phyloP scores from a whole-genome alignment of 2,797 vertebrate species.

The Muraenolepis orangiensis region DNA sequence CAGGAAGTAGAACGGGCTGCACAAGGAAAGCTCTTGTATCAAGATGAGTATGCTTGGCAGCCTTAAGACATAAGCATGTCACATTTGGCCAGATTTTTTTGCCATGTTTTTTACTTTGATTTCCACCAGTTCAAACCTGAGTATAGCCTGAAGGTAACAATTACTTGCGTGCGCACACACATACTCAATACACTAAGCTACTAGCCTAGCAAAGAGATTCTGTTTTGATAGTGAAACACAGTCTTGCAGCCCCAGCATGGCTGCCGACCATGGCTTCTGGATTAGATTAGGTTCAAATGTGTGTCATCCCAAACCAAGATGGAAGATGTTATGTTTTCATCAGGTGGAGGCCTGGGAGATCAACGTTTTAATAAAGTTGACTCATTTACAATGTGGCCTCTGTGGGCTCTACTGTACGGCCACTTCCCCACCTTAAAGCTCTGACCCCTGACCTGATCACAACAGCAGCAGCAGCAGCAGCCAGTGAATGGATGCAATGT shows the following conservation, averaged over 20 bases:
- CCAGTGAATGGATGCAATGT: conserved; percentile 23
- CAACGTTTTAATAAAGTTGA: conserved; percentile 35
- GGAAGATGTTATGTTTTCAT: conserved; percentile 64
- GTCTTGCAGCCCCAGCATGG: conserved; percentile 42
- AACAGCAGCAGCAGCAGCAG: background rate
- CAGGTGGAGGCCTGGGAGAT: conserved; percentile 54
- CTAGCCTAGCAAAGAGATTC: conserved; percentile 25
- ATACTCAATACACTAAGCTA: conserved; percentile 1
- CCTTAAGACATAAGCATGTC: background rate
- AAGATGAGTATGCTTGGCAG: background rate
- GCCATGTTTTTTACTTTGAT: background rate
- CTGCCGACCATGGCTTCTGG: conserved; percentile 60
- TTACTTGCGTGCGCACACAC: background rate
- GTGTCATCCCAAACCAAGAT: conserved; percentile 63
- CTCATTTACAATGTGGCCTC: conserved; percentile 33
- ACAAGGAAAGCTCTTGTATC: background rate
- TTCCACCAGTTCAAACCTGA: no score
- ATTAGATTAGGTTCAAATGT: conserved; percentile 66
- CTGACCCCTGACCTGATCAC: conserved; percentile 32
- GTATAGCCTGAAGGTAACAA: background rate
- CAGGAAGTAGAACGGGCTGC: background rate
- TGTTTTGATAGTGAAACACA: conserved; percentile 46
- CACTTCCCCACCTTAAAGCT: conserved; percentile 52
- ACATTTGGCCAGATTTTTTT: background rate
- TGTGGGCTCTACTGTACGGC: conserved; percentile 19